A percentile compares a stretch with the other conserved stretches of the same genome.
Evolutionary conservation across 2,888 invertebrate species (phyloP).

Genomic region (Fissipunctia ypsillon): DNA sequence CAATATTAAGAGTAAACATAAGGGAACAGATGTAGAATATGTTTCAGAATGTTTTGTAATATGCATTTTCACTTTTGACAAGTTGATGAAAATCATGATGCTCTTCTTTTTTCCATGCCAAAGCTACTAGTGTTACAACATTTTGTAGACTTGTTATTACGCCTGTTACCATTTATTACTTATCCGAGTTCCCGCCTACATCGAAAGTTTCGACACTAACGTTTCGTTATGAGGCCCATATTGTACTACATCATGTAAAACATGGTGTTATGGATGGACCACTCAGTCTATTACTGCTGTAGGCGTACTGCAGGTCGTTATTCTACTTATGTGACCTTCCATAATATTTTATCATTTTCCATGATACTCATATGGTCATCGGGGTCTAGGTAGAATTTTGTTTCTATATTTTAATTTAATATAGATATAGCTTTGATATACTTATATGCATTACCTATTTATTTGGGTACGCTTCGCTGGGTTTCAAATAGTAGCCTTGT

Average conservation of each 20-base stretch:
- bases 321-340: slow-evolving; percentile 74
- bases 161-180: slow-evolving; percentile 59
- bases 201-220: slow-evolving; percentile 70
- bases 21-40: slow-evolving; percentile 30
- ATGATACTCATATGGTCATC: slow-evolving; percentile 62
- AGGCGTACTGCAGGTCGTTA: slow-evolving; percentile 57
- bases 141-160: slow-evolving; percentile 38
- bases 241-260: slow-evolving; percentile 69
- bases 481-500: slow-evolving; percentile 62
- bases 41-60: slow-evolving; percentile 42
- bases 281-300: slow-evolving; percentile 70
- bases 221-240: slow-evolving; percentile 70
- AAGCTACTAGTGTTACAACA: slow-evolving; percentile 37
- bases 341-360: slow-evolving; percentile 67
- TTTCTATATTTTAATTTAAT: slow-evolving; percentile 50
- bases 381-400: slow-evolving; percentile 63
- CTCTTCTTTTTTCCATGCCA: slow-evolving; percentile 1
- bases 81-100: slow-evolving; percentile 26
- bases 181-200: slow-evolving; percentile 70
- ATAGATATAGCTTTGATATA: slow-evolving; percentile 50
- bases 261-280: slow-evolving; percentile 74
- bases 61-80: slow-evolving; percentile 26
- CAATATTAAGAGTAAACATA: slow-evolving; percentile 37
- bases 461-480: slow-evolving; percentile 55
- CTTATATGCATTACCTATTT: slow-evolving; percentile 44